Evolutionary conservation across 2,113 vertebrate genomes (phyloP), one percentile per base, ranked within the genome.

Genomic region (Mobula birostris): DNA sequence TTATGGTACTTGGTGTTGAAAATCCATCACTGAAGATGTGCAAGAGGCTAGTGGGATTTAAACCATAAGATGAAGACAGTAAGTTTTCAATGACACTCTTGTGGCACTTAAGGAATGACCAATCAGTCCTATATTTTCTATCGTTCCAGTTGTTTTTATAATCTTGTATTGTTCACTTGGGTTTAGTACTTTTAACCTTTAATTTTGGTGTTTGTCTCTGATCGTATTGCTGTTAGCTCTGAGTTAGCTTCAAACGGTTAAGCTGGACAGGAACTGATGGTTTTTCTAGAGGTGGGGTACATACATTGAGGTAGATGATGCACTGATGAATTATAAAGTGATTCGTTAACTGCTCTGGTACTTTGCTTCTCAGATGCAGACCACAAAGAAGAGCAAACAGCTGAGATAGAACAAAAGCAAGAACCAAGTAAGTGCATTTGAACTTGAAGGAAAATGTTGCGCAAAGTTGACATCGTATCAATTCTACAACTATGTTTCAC

Each of bases 391-490:
- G 36, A 36, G 36, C 36, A 93, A 76, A 17, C 68, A 29, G 68
- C 36, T 93, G 68, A 93, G 1, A 76, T 36, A 24, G 48, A 7
- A 74, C 91, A 93, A 76, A 74, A 93, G 91, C 91, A 72, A 93
- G 91, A 93, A 93, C 70, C 91, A 93, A 93, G 91, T 93, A 74
- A 93, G 91, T 93, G 72, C 17, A 36, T 93, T 93, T 56, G 40
- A 27, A 19, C 48, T 70, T 24, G 12, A 12, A 48, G 32, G 79
- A 36, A 92, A 40, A 40, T 74, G 66, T 93, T 93, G 68, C 68
- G 48, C 68, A 27, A 29, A 93, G n/a, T 48, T 48, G 85, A 32
- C 68, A 70, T 70, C 68, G 9, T 70, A 70, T 70, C 68, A 15
- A 48, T 48, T 14, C 17, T 12, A 70, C 68, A 70, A 70, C 2